phyloP scores from a whole-genome alignment of 2,888 invertebrate genomes.

The Sturmia bella region DNA sequence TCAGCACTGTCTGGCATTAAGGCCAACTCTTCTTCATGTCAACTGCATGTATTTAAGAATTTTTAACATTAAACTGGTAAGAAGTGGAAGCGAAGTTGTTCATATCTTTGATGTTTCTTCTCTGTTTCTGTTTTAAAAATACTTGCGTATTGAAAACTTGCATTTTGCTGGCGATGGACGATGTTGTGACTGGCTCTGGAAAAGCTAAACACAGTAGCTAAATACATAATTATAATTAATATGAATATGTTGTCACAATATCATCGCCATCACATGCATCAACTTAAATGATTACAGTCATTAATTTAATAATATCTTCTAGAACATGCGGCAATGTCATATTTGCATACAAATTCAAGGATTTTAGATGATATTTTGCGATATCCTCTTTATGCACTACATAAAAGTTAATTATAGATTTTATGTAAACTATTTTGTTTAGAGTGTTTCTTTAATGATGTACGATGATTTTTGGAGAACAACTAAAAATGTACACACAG shows the following conservation, averaged over 20 bases:
- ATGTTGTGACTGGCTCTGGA: conserved; percentile 2
- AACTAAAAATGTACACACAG: no score
- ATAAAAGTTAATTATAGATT: no score
- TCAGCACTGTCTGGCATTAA: neutral
- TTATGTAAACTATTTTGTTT: no score
- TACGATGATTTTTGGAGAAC: no score
- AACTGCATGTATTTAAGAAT: neutral
- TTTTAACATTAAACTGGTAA: neutral
- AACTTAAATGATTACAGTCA: conserved; percentile 36
- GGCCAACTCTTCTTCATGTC: neutral
- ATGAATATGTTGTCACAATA: conserved; percentile 57
- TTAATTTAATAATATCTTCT: conserved; percentile 44
- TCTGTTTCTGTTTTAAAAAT: neutral
- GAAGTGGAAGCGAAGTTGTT: conserved; percentile 31
- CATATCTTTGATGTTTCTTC: conserved; percentile 1
- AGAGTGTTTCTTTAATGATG: no score
- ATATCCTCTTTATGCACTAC: no score
- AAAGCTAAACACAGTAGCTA: conserved; percentile 37
- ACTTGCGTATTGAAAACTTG: neutral
- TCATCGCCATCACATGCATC: conserved; percentile 35
- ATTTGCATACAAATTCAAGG: conserved; percentile 15
- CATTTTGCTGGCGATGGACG: neutral
- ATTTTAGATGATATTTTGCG: no score
- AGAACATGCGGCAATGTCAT: neutral
- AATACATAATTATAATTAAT: conserved; percentile 43